Base-by-base conservation (phyloP, 1,140 invertebrate species). In the Drosophila lowei region DNA sequence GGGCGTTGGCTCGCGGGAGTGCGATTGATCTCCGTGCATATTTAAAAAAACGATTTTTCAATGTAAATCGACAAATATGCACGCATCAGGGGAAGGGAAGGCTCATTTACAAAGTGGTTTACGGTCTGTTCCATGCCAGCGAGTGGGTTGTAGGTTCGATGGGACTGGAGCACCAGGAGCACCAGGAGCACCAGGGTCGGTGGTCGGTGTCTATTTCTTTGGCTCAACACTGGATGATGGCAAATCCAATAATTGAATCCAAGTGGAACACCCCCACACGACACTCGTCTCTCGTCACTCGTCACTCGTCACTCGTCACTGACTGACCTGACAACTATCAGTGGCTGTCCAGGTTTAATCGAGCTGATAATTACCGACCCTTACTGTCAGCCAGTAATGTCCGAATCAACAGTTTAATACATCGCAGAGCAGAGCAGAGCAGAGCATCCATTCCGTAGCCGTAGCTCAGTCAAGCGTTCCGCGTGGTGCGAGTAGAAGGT, bases 171-270 rank as follows among this genome's bases (percentile, higher is more conserved):
- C 44, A 25, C 23, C 4, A 25, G 23, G 4, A 25, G 23, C 23
- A 25, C 23, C 3, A 5, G 23, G 23, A 25, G 23, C 23, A 25
- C 23, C 23, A 5, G 23, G 23, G 23, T 25, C 23, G 23, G 23
- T 23, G 23, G 23, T 23, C 23, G 23, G 23, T 46, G n/a, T 21
- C 16, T 30, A 46, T 57, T 67, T 46, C 56, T 71, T 70, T 63
- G 64, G 67, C 62, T 15, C 64, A 46, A 68, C 57, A 50, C 68
- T 68, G 28, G 28, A 30, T 78, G 79, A 72, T 81, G 72, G 65
- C 53, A 61, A 74, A 83, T 88, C 77, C 57, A 75, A 85, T 78
- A 89, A 89, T 89, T 84, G 73, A 80, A 89, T 80, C 73, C 64
- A 73, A 89, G 71, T 81, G 53, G 48, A 46, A 25, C 5, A 5